Conservation (phyloP, 2,797 vertebrate genomes). For the Sebastes trivittatus region DNA sequence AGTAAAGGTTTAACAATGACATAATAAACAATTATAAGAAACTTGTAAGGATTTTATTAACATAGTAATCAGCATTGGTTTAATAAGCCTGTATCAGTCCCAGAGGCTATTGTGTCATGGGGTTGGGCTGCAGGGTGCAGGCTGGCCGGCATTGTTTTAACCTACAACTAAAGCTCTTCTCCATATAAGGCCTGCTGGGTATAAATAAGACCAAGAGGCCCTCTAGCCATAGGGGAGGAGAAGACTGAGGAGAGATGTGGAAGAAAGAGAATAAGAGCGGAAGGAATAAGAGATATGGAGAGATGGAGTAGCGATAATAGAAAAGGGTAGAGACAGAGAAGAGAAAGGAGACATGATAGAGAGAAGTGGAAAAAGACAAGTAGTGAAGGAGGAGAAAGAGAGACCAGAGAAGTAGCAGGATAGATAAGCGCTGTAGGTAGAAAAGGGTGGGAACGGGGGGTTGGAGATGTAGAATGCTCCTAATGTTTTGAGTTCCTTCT, state of each 20-base stretch:
- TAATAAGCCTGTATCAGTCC: background rate
- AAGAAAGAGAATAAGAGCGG: background rate
- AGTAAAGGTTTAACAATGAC: too few species aligned
- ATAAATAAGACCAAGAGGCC: slow-evolving; percentile 61
- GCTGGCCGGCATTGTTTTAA: slow-evolving; percentile 23
- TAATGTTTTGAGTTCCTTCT: slow-evolving; percentile 62
- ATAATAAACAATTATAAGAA: too few species aligned
- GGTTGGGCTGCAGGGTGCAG: background rate
- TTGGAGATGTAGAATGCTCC: slow-evolving; percentile 32
- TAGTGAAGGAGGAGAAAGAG: background rate
- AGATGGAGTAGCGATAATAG: too few species aligned
- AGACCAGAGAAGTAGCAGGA: background rate
- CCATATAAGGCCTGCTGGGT: slow-evolving; percentile 73
- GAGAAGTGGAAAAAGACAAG: background rate
- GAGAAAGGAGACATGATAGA: background rate
- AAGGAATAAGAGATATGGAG: background rate
- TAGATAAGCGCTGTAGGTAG: background rate
- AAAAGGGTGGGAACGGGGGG: slow-evolving; percentile 11
- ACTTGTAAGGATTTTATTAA: background rate
- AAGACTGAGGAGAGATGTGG: background rate
- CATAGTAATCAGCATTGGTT: background rate
- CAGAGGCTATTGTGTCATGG: background rate
- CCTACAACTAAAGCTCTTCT: slow-evolving; percentile 39
- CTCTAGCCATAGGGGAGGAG: slow-evolving; percentile 28
- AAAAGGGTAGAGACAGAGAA: background rate